Evolutionary conservation across 2,113 vertebrate species (phyloP).

Genomic region (Heterotis niloticus): DNA sequence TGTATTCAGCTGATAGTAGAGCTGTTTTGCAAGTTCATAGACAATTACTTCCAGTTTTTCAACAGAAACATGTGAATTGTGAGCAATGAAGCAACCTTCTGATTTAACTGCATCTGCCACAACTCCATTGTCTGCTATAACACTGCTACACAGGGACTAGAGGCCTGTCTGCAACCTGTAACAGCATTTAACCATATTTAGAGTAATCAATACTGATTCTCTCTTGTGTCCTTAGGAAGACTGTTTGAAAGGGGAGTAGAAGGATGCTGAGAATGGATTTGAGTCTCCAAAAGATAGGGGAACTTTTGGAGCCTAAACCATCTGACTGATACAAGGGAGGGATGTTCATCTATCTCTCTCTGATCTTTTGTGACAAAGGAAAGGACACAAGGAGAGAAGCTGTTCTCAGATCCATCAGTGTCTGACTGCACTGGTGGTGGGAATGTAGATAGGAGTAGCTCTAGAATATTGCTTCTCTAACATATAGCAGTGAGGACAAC

Average conservation of each 20-base stretch:
- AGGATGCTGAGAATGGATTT: not conserved
- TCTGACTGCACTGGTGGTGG: not conserved
- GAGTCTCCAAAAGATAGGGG: not conserved
- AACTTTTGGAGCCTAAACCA: not conserved
- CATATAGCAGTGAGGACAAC: constrained; percentile 1
- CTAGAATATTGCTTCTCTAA: not conserved
- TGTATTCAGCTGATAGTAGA: not conserved
- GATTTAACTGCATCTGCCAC: constrained; percentile 27
- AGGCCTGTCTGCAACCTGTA: constrained; percentile 57
- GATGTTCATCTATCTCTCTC: constrained; percentile 11
- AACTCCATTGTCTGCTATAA: no score
- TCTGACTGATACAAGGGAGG: constrained; percentile 5
- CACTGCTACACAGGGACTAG: constrained; percentile 39
- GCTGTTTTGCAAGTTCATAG: not conserved
- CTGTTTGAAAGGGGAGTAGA: not conserved
- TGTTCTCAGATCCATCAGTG: not conserved
- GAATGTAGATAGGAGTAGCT: not conserved
- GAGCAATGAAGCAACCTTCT: no score
- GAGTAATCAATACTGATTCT: constrained; percentile 58
- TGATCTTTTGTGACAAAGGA: not conserved
- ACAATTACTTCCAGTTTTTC: no score
- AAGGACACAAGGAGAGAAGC: not conserved
- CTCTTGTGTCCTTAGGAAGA: not conserved
- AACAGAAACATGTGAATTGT: no score
- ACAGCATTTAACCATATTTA: constrained; percentile 64